These are phyloP conservation scores for Ophion obscuratus DNA, from an alignment of 2,888 invertebrate genomes.

Conservation along the genomic window DNA sequence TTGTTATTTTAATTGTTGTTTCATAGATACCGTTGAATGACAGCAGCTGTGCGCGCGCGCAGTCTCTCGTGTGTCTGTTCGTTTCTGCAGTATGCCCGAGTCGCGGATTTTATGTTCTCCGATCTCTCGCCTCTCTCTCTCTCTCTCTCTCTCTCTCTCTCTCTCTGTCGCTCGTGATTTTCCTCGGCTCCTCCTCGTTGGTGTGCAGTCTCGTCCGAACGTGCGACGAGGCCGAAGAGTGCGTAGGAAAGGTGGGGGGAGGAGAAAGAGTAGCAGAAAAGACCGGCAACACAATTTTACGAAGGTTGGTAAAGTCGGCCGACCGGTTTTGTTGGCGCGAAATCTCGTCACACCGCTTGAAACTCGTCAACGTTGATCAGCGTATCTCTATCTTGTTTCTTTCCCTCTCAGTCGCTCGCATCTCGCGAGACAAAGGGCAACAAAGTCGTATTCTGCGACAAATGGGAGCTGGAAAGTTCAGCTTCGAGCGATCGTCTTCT, in stretches of 20 bases:
- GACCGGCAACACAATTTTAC: background rate
- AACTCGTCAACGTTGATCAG: conserved; percentile 13
- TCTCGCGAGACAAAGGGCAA: conserved; percentile 4
- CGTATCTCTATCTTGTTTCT: background rate
- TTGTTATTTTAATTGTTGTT: conserved; percentile 31
- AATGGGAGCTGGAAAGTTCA: background rate
- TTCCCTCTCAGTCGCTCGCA: conserved; percentile 1
- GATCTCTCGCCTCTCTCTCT: conserved; percentile 7
- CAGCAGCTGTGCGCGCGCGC: conserved; percentile 41
- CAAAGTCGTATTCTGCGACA: conserved; percentile 1
- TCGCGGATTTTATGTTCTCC: background rate
- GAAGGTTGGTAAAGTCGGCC: background rate
- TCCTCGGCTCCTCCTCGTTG: background rate
- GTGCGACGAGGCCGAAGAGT: background rate
- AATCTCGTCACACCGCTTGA: conserved; percentile 1
- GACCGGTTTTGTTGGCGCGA: conserved; percentile 26
- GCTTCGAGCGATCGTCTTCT: background rate
- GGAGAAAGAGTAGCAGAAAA: background rate
- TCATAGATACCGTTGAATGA: conserved; percentile 55
- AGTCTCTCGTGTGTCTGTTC: conserved; percentile 23
- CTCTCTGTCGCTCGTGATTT: too few relatives aligned
- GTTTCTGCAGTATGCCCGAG: background rate
- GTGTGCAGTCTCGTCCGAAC: background rate
- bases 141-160: too few relatives aligned
- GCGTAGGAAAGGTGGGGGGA: background rate